These are phyloP conservation scores for Chaetodon trifascialis DNA, from an alignment of 2,113 vertebrate genomes.

Conservation along the genomic window DNA sequence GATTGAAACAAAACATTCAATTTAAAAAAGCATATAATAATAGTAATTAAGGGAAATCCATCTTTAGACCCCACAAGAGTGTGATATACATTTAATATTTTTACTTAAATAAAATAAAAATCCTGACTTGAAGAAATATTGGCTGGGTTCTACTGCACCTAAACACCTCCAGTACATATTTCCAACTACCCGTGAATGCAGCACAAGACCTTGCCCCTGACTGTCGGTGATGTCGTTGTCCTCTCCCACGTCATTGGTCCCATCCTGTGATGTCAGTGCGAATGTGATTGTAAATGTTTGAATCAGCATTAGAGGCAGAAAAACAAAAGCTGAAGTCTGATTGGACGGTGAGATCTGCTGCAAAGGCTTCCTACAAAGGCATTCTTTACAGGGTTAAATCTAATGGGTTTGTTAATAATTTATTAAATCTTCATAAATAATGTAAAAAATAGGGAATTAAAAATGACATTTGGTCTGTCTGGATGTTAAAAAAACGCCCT, in stretches of 20 bases:
- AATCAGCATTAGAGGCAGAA: constrained; percentile 12
- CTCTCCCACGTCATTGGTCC: not conserved
- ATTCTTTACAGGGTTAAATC: too few relatives aligned
- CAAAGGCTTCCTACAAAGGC: not conserved
- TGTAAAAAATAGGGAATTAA: not conserved
- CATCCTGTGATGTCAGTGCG: constrained; percentile 16
- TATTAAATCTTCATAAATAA: not conserved
- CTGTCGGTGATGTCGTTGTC: constrained; percentile 17
- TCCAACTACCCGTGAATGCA: constrained; percentile 2
- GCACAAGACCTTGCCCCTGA: not conserved
- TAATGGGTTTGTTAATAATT: not conserved
- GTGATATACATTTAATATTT: not conserved
- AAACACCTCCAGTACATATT: not conserved
- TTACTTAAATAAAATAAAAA: not conserved
- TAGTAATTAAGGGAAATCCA: not conserved
- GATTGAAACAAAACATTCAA: not conserved
- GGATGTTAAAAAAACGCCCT: not conserved
- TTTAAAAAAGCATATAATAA: not conserved
- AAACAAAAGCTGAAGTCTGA: not conserved
- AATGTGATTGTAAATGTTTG: constrained; percentile 9
- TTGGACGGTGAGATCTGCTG: not conserved
- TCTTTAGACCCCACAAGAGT: not conserved
- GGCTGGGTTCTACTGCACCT: not conserved
- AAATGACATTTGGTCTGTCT: not conserved
- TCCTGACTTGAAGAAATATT: not conserved